Evolutionary conservation across 2,113 vertebrate genomes (phyloP).

Genomic region (Corythaixoides concolor): DNA sequence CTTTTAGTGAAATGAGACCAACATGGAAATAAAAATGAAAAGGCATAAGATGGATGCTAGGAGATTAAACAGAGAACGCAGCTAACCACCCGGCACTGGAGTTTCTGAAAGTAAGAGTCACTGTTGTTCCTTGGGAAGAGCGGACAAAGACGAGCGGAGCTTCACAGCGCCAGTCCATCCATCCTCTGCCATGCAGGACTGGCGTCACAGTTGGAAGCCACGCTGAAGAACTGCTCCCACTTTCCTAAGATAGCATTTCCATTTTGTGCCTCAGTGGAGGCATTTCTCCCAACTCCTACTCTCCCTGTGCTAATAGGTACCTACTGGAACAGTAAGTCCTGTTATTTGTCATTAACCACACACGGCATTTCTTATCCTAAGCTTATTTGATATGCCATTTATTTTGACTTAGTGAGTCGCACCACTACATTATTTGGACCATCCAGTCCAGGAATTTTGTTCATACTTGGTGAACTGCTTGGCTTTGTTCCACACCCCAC

Average conservation of each 20-base stretch:
- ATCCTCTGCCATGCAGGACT: slow-evolving; percentile 25
- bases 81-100: not conserved
- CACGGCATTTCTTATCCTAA: not conserved
- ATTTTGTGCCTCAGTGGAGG: slow-evolving; percentile 34
- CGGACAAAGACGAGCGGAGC: not conserved
- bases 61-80: slow-evolving; percentile 23
- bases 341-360: not conserved
- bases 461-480: not conserved
- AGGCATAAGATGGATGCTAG: not conserved
- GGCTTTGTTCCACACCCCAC: not conserved
- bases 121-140: not conserved
- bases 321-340: not conserved
- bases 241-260: slow-evolving; percentile 60
- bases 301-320: slow-evolving; percentile 5
- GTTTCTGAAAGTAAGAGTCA: slow-evolving; percentile 9
- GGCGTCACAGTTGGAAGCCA: slow-evolving; percentile 52
- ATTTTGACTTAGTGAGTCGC: not conserved
- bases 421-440: not conserved
- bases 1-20: slow-evolving; percentile 18
- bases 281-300: slow-evolving; percentile 26
- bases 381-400: not conserved
- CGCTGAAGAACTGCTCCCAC: not conserved
- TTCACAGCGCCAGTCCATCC: not conserved
- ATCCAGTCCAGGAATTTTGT: not conserved
- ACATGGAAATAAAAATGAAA: not conserved